phyloP scores from a whole-genome alignment of 1,140 invertebrate species.

The Brachionus sp. region DNA sequence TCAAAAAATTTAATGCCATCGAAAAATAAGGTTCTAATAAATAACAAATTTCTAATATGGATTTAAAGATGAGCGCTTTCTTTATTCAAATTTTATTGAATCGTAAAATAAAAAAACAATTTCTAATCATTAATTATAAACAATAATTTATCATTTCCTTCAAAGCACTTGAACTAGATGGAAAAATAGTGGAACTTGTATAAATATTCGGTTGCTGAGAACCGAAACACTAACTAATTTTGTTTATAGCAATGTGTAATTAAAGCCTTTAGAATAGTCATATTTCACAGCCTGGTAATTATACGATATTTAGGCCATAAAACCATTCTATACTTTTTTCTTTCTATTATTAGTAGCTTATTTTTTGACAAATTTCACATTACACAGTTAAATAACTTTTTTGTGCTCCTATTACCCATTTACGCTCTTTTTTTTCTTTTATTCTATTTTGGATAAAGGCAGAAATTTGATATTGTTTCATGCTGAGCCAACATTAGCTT shows the following conservation, averaged over 20 bases:
- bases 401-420: slow-evolving; percentile 5
- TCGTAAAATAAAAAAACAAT: slow-evolving; percentile 40
- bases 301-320: not conserved
- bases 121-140: slow-evolving; percentile 41
- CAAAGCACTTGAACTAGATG: slow-evolving; percentile 18
- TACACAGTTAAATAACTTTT: slow-evolving; percentile 20
- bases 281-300: slow-evolving; percentile 2
- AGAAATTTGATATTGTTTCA: slow-evolving; percentile 28
- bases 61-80: slow-evolving; percentile 2
- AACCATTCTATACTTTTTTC: not conserved
- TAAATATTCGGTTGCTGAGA: slow-evolving; percentile 4
- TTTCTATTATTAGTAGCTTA: not conserved
- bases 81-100: slow-evolving; percentile 9
- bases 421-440: not conserved
- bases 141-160: slow-evolving; percentile 39
- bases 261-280: not conserved
- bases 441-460: not conserved
- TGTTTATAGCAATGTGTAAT: not conserved
- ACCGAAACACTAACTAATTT: not conserved
- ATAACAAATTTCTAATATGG: slow-evolving; percentile 28
- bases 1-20: slow-evolving; percentile 31
- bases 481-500: slow-evolving; percentile 24
- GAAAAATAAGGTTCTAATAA: slow-evolving; percentile 35
- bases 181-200: not conserved
- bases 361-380: slow-evolving; percentile 36